phyloP scores from a whole-genome alignment of 2,113 vertebrate species.

The Callithrix jacchus region DNA sequence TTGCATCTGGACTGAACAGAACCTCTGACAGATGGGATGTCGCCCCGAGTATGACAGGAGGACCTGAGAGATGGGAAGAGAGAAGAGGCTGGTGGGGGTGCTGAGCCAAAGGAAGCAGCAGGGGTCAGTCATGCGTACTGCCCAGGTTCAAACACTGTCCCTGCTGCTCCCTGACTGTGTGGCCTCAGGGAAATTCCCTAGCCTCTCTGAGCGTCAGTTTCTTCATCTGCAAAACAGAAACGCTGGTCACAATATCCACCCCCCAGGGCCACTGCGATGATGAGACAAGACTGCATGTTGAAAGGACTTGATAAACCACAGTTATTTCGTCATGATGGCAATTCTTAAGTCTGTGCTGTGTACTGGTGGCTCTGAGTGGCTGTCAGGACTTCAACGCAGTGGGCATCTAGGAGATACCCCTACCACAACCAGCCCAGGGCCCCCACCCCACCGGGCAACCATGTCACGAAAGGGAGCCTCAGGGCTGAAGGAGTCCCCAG shows the following conservation, averaged over 20 bases:
- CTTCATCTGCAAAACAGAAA: not conserved
- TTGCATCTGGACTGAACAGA: slow-evolving; percentile 66
- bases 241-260: not conserved
- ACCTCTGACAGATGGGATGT: slow-evolving; percentile 55
- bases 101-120: not conserved
- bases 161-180: not conserved
- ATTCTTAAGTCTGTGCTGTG: not conserved
- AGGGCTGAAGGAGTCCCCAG: not conserved
- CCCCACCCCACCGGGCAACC: not conserved
- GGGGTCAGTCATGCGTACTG: not conserved
- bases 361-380: not conserved
- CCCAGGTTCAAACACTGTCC: not conserved
- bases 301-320: accelerated
- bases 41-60: not conserved
- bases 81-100: not conserved
- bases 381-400: not conserved
- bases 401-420: not conserved
- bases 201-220: not conserved
- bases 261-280: not conserved
- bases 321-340: not conserved
- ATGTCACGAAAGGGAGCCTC: not conserved
- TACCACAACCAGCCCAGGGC: not conserved
- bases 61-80: not conserved
- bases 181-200: not conserved
- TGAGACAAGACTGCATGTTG: accelerated